These are phyloP conservation scores for Eolophus roseicapilla DNA, from an alignment of 2,113 vertebrate genomes.

Conservation along the genomic window DNA sequence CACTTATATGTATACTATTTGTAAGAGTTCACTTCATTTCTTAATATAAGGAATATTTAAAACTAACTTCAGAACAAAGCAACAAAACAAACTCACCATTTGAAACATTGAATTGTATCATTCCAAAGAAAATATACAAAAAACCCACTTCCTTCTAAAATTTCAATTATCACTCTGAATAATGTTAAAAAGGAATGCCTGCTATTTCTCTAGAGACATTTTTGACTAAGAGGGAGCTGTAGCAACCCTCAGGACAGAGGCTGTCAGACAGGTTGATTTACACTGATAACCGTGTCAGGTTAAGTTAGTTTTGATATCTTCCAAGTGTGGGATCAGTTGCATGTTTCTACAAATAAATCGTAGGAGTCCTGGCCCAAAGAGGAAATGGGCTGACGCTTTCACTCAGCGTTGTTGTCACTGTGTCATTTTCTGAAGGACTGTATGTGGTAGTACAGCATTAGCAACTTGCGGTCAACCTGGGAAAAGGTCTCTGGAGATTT, in stretches of 20 bases:
- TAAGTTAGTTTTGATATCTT: constrained; percentile 28
- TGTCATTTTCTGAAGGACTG: neutral
- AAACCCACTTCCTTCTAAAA: neutral
- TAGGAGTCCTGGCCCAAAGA: neutral
- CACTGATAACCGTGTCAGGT: neutral
- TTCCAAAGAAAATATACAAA: neutral
- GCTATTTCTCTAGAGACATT: neutral
- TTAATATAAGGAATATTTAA: neutral
- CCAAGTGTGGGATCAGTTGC: neutral
- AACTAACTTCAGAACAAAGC: neutral
- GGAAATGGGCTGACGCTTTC: neutral
- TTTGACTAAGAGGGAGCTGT: neutral
- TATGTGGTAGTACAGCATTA: neutral
- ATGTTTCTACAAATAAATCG: neutral
- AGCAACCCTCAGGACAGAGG: neutral
- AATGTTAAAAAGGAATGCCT: neutral
- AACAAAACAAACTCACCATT: neutral
- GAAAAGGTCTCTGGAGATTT: neutral
- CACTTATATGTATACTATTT: neutral
- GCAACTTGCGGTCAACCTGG: neutral
- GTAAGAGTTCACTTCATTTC: neutral
- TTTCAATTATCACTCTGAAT: neutral
- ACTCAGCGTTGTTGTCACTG: neutral
- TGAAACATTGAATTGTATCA: neutral
- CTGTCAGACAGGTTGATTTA: neutral